Conservation (phyloP, 2,113 vertebrate species). For the Eudyptes chrysolophus region DNA sequence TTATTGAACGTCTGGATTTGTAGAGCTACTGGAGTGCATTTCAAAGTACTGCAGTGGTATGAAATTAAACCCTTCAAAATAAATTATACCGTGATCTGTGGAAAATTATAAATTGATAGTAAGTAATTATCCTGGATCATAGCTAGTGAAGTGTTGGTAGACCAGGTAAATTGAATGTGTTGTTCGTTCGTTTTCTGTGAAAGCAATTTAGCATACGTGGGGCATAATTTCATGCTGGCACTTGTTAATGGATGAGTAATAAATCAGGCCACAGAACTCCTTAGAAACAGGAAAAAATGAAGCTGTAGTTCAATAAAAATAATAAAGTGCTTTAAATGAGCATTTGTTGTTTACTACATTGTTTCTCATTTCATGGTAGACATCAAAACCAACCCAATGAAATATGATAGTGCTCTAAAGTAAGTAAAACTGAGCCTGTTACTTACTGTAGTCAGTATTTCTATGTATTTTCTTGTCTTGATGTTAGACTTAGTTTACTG, state of each 20-base stretch:
- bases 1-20: background rate
- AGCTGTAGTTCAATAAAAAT: slow-evolving; percentile 51
- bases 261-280: background rate
- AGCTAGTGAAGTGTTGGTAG: background rate
- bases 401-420: background rate
- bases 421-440: slow-evolving; percentile 27
- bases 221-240: background rate
- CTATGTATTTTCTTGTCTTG: slow-evolving; percentile 27
- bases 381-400: background rate
- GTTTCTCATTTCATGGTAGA: slow-evolving; percentile 31
- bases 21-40: background rate
- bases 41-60: background rate
- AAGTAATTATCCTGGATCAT: background rate
- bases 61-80: background rate
- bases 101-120: background rate
- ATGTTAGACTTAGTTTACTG: slow-evolving; percentile 10
- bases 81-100: background rate
- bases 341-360: slow-evolving; percentile 30
- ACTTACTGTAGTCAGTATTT: slow-evolving; percentile 37
- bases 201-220: background rate
- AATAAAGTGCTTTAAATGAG: slow-evolving; percentile 74
- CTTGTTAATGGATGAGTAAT: background rate
- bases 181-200: background rate
- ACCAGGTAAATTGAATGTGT: background rate
- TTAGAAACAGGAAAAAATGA: slow-evolving; percentile 9